phyloP scores from a whole-genome alignment of 2,797 vertebrate genomes.

The Myotis daubentonii region DNA sequence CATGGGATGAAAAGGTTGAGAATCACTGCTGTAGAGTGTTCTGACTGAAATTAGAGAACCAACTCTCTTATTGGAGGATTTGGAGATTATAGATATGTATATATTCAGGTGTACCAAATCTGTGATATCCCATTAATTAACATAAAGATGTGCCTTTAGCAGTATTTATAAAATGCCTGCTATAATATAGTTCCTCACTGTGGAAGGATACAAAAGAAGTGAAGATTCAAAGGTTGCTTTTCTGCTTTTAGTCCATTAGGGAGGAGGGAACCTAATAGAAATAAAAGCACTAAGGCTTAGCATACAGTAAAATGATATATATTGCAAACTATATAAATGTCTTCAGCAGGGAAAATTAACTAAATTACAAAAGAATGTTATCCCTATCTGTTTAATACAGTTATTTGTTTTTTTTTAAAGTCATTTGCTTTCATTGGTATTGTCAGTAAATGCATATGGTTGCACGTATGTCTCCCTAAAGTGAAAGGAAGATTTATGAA shows the following conservation, averaged over 20 bases:
- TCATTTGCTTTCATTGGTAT: constrained; percentile 9
- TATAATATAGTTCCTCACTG: not conserved
- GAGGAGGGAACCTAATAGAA: not conserved
- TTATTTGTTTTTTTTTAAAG: constrained; percentile 22
- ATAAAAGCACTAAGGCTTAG: not conserved
- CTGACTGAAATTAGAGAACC: not conserved
- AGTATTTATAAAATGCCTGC: constrained; percentile 12
- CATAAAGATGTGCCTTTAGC: not conserved
- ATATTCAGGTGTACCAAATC: not conserved
- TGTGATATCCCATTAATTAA: not conserved
- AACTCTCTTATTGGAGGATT: not conserved
- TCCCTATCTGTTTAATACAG: not conserved
- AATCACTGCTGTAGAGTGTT: not conserved
- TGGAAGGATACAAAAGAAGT: constrained; percentile 37
- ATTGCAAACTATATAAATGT: not conserved
- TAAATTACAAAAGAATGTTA: constrained; percentile 9
- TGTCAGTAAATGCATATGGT: not conserved
- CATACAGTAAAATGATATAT: not conserved
- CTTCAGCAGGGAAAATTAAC: not conserved
- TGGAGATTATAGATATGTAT: not conserved
- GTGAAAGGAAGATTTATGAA: constrained; percentile 11
- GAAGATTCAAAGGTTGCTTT: not conserved
- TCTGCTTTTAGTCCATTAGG: not conserved
- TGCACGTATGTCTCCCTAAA: not conserved
- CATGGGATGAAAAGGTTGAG: not conserved